phyloP scores from a whole-genome alignment of 2,797 vertebrate genomes.

The Otus scops region DNA sequence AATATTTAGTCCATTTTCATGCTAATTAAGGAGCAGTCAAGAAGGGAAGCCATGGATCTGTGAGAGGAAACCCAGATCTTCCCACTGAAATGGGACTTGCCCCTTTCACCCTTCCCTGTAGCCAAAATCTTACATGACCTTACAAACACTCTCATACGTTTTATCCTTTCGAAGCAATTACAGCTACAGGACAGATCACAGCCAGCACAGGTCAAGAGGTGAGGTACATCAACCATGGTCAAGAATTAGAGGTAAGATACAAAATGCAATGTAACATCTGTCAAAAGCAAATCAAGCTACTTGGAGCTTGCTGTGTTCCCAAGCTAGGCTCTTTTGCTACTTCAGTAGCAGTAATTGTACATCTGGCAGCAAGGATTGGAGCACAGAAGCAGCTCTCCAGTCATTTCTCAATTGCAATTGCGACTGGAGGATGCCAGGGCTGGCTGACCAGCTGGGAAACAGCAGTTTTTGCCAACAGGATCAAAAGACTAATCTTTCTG shows the following conservation, averaged over 20 bases:
- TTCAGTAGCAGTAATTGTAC: background rate
- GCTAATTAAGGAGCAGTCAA: slow-evolving; percentile 32
- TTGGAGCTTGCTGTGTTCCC: background rate
- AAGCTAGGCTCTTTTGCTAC: background rate
- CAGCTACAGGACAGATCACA: background rate
- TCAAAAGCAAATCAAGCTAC: background rate
- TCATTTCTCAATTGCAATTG: background rate
- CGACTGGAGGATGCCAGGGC: slow-evolving; percentile 3
- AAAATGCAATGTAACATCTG: background rate
- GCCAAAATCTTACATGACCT: background rate
- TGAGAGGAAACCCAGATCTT: background rate
- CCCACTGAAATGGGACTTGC: background rate
- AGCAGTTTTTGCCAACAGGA: slow-evolving; percentile 13
- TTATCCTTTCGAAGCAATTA: background rate
- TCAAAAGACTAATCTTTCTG: slow-evolving; percentile 31
- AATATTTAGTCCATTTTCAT: slow-evolving; percentile 58
- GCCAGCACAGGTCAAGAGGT: background rate
- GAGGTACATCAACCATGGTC: background rate
- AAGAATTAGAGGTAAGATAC: background rate
- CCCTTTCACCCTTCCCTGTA: background rate
- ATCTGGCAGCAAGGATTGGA: background rate
- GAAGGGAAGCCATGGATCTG: background rate
- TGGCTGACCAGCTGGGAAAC: slow-evolving; percentile 42
- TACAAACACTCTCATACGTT: background rate
- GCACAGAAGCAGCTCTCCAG: slow-evolving; percentile 15